These are phyloP conservation scores for Drosophila tristis DNA, from an alignment of 1,140 invertebrate species.

Conservation along the genomic window DNA sequence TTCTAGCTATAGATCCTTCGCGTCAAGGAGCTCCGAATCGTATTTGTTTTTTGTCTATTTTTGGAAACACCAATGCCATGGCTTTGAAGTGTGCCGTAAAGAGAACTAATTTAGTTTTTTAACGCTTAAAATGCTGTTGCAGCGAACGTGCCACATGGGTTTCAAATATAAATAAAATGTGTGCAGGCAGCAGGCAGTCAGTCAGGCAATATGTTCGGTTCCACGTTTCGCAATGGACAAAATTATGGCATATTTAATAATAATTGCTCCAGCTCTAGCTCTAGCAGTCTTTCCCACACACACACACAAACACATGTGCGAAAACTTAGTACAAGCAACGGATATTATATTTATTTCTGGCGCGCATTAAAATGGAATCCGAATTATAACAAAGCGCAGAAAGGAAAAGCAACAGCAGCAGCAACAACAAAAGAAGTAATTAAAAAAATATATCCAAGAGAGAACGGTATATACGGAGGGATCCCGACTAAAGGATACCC, in stretches of 20 bases:
- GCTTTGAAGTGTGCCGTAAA: slow-evolving; percentile 18
- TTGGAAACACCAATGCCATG: slow-evolving; percentile 14
- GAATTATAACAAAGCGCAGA: slow-evolving; percentile 52
- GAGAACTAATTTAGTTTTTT: slow-evolving; percentile 7
- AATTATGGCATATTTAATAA: slow-evolving; percentile 54
- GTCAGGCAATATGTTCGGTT: slow-evolving; percentile 19
- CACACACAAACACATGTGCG: slow-evolving; percentile 64
- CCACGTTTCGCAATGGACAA: slow-evolving; percentile 30
- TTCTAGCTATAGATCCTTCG: too few relatives aligned
- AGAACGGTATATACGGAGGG: slow-evolving; percentile 36
- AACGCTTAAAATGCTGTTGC: slow-evolving; percentile 4
- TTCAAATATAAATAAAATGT: neutral
- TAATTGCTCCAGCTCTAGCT: slow-evolving; percentile 38
- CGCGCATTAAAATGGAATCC: slow-evolving; percentile 38
- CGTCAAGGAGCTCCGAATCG: too few relatives aligned
- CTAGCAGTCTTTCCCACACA: slow-evolving; percentile 41
- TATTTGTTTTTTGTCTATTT: neutral
- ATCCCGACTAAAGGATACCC: slow-evolving; percentile 2
- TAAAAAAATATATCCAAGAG: slow-evolving; percentile 55
- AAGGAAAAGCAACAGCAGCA: slow-evolving; percentile 33
- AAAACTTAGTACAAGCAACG: slow-evolving; percentile 15
- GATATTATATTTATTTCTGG: slow-evolving; percentile 9
- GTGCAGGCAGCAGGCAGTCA: too few relatives aligned
- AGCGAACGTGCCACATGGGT: slow-evolving; percentile 14
- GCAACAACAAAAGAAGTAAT: slow-evolving; percentile 65